Base-by-base conservation (phyloP, 2,113 vertebrate species). In the Chunga burmeisteri region DNA sequence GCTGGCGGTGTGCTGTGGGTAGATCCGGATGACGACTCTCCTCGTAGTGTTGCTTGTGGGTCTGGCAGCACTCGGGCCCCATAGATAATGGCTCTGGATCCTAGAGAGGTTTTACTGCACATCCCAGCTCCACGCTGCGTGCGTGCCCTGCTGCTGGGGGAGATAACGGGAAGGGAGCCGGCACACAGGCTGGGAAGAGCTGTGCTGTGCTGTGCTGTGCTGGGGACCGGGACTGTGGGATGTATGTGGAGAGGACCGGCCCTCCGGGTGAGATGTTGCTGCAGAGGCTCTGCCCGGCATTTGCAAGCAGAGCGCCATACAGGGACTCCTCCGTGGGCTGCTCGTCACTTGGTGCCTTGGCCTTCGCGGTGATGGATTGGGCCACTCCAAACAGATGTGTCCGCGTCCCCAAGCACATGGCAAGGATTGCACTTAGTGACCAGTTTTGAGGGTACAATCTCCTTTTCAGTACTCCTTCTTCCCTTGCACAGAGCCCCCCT, bases 241-340 rank as follows among this genome's bases (percentile, higher is more conserved):
- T 23, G 49, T 6, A 2, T 0, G 0, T 36, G 63, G n/a, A 13
- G 32, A 22, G 46, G 50, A 3, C 42, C 2, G 3, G 29, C 22
- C 14, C 11, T 30, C 4, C 0, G 3, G n/a, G 32, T 46, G 58
- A 58, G 9, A 1, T 2, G 7, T 26, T 53, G 27, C 67, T n/a
- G 75, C 38, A 36, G 52, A 63, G 81, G 25, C 52, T 92, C 49
- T 59, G 62, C 42, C 70, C 1, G 4, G 18, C 15, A 3, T 34
- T 36, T 46, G 38, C 18, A 22, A 70, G 65, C 46, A 36, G 34
- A 59, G 9, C 3, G 2, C 19, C 25, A 1, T 23, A 2, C 12
- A 19, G 49, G 59, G n/a, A 6, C 26, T 50, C 25, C 25, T 55
- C 8, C 21, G 11, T 47, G 25, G 15, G 47, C n/a, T 34, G 38